A percentile compares a stretch with the other conserved stretches of the same genome.
Conservation (phyloP, 2,113 vertebrate genomes). For the Cepphus grylle region DNA sequence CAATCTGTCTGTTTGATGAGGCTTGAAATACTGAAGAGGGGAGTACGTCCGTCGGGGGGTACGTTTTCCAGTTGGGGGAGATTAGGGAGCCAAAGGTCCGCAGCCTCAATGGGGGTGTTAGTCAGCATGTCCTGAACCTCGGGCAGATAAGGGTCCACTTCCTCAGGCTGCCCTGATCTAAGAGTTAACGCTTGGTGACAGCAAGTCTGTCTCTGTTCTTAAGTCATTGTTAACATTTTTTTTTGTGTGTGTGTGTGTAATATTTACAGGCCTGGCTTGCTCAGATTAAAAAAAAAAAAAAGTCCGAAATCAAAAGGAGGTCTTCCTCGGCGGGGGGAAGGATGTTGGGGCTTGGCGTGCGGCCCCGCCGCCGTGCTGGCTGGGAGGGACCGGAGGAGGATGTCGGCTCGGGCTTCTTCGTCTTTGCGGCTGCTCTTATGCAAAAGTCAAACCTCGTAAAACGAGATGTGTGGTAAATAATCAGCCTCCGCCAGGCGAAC, state of each 20-base stretch:
- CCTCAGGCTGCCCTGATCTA: slow-evolving; percentile 53
- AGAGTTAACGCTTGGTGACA: slow-evolving; percentile 64
- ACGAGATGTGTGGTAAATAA: background rate
- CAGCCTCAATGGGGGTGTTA: slow-evolving; percentile 24
- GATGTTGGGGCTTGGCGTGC: background rate
- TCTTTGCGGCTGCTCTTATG: background rate
- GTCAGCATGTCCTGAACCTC: slow-evolving; percentile 64
- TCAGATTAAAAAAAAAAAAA: slow-evolving; percentile 23
- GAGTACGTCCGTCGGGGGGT: background rate
- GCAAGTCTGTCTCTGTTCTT: slow-evolving; percentile 62
- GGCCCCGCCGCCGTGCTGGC: background rate
- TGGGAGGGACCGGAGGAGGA: background rate
- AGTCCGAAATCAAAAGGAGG: slow-evolving; percentile 19
- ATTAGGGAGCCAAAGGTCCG: slow-evolving; percentile 56
- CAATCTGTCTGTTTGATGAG: background rate
- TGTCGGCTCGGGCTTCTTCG: background rate
- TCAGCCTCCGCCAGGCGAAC: background rate
- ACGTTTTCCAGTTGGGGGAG: slow-evolving; percentile 6
- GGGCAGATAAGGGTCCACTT: slow-evolving; percentile 58
- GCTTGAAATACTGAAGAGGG: background rate
- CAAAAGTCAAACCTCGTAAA: background rate
- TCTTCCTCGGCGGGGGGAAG: slow-evolving; percentile 24
- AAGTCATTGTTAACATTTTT: slow-evolving; percentile 55
- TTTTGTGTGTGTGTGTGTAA: background rate
- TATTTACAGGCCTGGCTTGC: slow-evolving; percentile 55